These are phyloP conservation scores for Ctenopoma kingsleyae DNA, from an alignment of 2,797 vertebrate genomes.

Conservation along the genomic window DNA sequence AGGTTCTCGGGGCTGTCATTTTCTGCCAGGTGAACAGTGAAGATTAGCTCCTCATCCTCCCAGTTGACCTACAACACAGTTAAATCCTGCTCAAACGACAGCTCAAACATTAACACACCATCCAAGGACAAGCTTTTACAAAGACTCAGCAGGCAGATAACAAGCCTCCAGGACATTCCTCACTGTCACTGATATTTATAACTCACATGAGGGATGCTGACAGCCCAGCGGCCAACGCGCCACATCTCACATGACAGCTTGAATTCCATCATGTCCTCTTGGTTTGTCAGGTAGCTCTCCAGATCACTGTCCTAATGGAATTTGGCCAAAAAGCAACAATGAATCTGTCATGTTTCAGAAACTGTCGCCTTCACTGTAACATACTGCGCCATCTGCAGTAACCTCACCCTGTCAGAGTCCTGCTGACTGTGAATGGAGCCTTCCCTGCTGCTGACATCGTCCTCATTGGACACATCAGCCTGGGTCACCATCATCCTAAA, in stretches of 20 bases:
- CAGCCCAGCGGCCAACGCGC: conserved; percentile 81
- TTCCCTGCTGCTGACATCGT: conserved; percentile 59
- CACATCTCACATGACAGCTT: conserved; percentile 87
- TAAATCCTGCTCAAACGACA: conserved; percentile 36
- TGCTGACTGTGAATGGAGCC: conserved; percentile 62
- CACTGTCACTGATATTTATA: conserved; percentile 48
- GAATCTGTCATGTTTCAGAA: conserved; percentile 45
- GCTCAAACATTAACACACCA: conserved; percentile 51
- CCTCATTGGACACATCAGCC: conserved; percentile 30
- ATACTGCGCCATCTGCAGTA: background rate
- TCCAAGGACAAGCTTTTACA: conserved; percentile 52
- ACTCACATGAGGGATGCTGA: conserved; percentile 83
- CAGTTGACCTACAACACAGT: conserved; percentile 69
- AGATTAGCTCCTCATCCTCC: conserved; percentile 72
- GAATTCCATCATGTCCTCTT: conserved; percentile 85
- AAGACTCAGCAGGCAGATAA: conserved; percentile 41
- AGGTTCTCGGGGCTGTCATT: conserved; percentile 81
- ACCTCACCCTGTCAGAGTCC: conserved; percentile 76
- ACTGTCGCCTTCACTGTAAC: conserved; percentile 13
- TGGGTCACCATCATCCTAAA: conserved; percentile 31
- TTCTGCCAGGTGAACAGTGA: conserved; percentile 83
- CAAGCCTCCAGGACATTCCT: conserved; percentile 48
- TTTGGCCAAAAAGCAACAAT: conserved; percentile 42
- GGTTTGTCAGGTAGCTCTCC: conserved; percentile 69
- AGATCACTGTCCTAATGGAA: conserved; percentile 74